These are phyloP conservation scores for Bombus confusus DNA, from an alignment of 1,140 invertebrate genomes.

Conservation along the genomic window DNA sequence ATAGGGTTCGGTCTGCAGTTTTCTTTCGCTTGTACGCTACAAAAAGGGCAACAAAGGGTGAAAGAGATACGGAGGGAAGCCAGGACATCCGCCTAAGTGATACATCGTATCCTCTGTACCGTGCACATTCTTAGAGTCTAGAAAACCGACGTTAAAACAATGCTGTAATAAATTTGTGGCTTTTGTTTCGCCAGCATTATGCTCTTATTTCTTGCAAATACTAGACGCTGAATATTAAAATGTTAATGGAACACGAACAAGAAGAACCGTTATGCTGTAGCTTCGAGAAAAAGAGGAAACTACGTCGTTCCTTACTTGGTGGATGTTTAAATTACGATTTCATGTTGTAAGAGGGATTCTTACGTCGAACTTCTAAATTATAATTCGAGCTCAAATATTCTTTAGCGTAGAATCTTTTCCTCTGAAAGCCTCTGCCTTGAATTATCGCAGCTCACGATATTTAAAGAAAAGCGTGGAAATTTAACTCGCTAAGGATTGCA, in stretches of 20 bases:
- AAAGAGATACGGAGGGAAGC: background rate
- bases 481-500: background rate
- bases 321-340: slow-evolving; percentile 13
- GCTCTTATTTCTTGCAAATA: background rate
- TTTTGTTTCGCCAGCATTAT: slow-evolving; percentile 23
- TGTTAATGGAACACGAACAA: slow-evolving; percentile 32
- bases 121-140: slow-evolving; percentile 26
- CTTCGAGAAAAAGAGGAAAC: no score
- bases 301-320: background rate
- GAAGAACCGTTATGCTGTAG: background rate
- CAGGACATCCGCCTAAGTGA: slow-evolving; percentile 48
- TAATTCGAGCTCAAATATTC: background rate
- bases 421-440: background rate
- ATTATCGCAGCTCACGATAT: background rate
- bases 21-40: background rate
- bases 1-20: background rate
- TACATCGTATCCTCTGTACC: slow-evolving; percentile 28
- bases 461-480: background rate
- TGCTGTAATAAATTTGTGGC: slow-evolving; percentile 41
- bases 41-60: slow-evolving; percentile 25
- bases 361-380: background rate
- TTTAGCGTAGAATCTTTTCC: background rate
- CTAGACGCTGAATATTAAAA: slow-evolving; percentile 24
- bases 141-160: slow-evolving; percentile 42
- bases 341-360: background rate